Evolutionary conservation across 2,113 vertebrate genomes (phyloP).

Genomic region (Nycticryphes semicollaris): DNA sequence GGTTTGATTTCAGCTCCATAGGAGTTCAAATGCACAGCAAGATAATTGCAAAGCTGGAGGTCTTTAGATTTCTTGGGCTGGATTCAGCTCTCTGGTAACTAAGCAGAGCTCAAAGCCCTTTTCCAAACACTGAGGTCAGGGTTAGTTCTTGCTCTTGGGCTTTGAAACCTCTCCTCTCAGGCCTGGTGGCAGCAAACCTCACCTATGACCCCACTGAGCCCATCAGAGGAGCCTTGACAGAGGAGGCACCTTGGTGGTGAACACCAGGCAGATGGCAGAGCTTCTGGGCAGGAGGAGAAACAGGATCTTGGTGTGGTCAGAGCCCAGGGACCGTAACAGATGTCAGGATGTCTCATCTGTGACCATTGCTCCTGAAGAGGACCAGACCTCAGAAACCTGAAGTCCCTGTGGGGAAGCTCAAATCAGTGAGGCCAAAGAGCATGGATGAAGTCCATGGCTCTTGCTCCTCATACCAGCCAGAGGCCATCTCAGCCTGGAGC

Average conservation of each 20-base stretch:
- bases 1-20: neutral
- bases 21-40: neutral
- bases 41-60: neutral
- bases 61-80: neutral
- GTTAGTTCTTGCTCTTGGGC: neutral
- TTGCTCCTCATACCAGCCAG: neutral
- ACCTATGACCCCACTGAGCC: neutral
- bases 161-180: neutral
- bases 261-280: neutral
- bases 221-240: neutral
- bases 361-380: neutral
- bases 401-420: neutral
- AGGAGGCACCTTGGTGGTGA: neutral
- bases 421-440: neutral
- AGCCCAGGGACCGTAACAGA: neutral
- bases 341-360: neutral
- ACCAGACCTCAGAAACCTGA: neutral
- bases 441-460: neutral
- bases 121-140: neutral
- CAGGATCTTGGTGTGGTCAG: neutral
- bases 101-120: neutral
- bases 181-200: neutral
- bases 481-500: neutral
- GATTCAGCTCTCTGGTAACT: neutral
- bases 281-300: neutral